Evolutionary conservation across 2,888 invertebrate species (phyloP).

Genomic region (Flexamia atlantica): DNA sequence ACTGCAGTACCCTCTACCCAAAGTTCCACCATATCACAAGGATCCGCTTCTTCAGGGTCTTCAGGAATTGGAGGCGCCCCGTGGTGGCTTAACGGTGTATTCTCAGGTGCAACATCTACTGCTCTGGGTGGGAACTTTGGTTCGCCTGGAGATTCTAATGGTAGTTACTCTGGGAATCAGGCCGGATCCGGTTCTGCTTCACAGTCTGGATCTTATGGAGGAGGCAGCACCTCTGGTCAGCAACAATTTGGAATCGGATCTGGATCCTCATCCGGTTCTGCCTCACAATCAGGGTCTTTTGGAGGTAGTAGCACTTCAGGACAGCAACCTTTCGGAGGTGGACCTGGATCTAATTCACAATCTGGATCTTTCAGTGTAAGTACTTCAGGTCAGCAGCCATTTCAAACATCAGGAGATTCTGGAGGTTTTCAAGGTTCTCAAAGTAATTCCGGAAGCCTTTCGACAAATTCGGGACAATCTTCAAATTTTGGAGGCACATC

Average conservation of each 20-base stretch:
- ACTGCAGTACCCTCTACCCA: background rate
- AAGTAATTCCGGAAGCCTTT: background rate
- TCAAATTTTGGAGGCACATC: background rate
- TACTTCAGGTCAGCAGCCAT: too few relatives aligned
- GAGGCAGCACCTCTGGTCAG: background rate
- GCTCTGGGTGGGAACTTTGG: background rate
- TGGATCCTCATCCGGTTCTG: background rate
- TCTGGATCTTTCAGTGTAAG: background rate
- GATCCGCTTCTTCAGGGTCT: background rate
- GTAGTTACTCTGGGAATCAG: background rate
- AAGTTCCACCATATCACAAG: background rate
- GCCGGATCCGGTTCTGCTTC: background rate
- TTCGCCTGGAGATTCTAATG: background rate
- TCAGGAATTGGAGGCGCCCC: background rate
- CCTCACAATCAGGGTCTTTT: background rate
- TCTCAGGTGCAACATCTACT: background rate
- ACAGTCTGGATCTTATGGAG: constrained; percentile 2
- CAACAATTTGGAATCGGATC: too few relatives aligned
- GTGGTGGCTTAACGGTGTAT: constrained; percentile 17
- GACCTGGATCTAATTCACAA: background rate
- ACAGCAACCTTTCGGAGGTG: background rate
- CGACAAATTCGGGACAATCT: background rate
- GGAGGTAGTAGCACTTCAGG: background rate
- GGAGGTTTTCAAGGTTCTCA: background rate
- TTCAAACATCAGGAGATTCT: too few relatives aligned